phyloP scores from a whole-genome alignment of 2,113 vertebrate genomes.

The Oncorhynchus mykiss region DNA sequence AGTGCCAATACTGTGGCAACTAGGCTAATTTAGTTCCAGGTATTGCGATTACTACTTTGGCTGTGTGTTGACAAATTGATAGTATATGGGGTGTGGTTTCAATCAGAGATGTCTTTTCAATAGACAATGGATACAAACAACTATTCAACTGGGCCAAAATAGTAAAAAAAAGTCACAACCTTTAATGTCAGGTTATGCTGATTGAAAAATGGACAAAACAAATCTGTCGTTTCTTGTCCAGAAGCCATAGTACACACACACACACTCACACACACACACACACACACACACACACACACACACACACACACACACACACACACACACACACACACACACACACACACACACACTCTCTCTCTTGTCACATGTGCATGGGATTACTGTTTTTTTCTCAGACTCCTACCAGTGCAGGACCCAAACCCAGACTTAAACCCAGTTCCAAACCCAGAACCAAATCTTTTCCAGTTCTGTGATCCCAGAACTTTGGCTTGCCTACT shows the following conservation, averaged over 20 bases:
- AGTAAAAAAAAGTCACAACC: background rate
- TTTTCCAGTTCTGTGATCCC: slow-evolving; percentile 7
- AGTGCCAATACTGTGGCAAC: too few relatives aligned
- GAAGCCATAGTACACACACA: background rate
- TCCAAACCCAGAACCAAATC: slow-evolving; percentile 5
- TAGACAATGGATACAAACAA: slow-evolving; percentile 12
- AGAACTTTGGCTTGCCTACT: slow-evolving; percentile 8
- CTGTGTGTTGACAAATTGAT: background rate
- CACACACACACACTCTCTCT: background rate
- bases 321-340: too few relatives aligned
- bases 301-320: too few relatives aligned
- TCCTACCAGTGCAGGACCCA: slow-evolving; percentile 2
- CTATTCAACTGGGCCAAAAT: too few relatives aligned
- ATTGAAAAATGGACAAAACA: slow-evolving; percentile 1
- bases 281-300: too few relatives aligned
- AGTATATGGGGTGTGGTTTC: slow-evolving; percentile 7
- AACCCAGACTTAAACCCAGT: background rate
- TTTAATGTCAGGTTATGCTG: background rate
- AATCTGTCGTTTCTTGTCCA: background rate
- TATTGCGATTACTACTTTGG: too few relatives aligned
- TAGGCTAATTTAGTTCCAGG: too few relatives aligned
- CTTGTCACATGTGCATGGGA: slow-evolving; percentile 23
- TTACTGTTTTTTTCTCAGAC: slow-evolving; percentile 4
- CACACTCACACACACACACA: background rate
- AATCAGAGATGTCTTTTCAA: background rate